Evolutionary conservation across 35 echinoderm and acorn worm genomes (phyloP), one percentile per base, ranked within the genome.

Genomic region (Eucidaris tribuloides): DNA sequence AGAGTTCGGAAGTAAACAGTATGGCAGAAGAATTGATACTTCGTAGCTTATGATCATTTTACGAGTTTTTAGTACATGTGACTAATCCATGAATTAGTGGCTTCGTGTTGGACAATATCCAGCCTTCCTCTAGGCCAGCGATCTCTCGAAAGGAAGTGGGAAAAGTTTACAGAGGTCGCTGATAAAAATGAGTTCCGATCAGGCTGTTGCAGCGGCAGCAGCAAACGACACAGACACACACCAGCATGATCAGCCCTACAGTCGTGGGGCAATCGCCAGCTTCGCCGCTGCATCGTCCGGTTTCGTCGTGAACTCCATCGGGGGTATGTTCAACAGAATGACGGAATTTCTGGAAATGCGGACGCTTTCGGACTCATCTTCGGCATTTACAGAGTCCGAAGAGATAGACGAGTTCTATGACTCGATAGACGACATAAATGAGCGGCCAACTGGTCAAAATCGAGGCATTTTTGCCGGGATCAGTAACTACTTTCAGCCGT

Each of bases 311-410:
- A 74, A 22, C 44, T 74, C 68, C 6, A 74, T 74, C 19, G 68
- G 68, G 35, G 68, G 68, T 7, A 74, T 74, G 68, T 74, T 74
- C 40, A 83, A 42, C 76, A 92, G 58, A 78, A 86, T 92, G 83
- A 39, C 89, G 18, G 89, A 92, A 74, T 92, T 86, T 71, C 86
- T 92, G 32, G 89, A 92, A 61, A 92, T 92, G 89, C 85, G 83
- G 42, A 85, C 89, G 19, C 52, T 92, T 20, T 15, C 55, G 1
- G 45, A 91, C 61, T 79, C 57, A 46, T 70, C 79, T 27, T 36
- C 34, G 52, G 78, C 80, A 15, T 46, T n/a, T 20, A 44, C 38
- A 5, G 86, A 81, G 20, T 38, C 45, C 18, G 64, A 92, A 18
- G 49, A 42, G 5, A 36, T 83, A 14, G 57, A 57, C 20, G 33